These are phyloP conservation scores for Bimastos eiseni DNA, from an alignment of 2,888 invertebrate species.

Conservation along the genomic window DNA sequence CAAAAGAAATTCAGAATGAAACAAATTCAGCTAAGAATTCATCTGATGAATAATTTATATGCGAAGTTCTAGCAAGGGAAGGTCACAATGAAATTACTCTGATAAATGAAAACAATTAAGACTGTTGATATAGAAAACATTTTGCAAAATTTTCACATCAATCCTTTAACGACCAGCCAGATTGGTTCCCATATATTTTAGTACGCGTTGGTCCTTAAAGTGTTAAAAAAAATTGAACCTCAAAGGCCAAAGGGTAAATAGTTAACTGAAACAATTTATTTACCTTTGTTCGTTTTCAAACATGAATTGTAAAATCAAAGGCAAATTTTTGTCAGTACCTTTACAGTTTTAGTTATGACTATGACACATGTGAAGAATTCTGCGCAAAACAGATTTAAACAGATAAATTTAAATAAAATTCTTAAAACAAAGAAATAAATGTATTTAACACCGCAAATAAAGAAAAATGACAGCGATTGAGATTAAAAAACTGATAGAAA, in stretches of 20 bases:
- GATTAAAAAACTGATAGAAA: neutral
- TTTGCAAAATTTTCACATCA: neutral
- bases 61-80: neutral
- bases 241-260: neutral
- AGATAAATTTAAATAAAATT: neutral
- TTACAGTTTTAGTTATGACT: neutral
- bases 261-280: neutral
- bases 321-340: neutral
- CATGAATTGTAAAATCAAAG: neutral
- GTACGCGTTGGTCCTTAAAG: too few relatives aligned
- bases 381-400: neutral
- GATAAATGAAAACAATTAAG: neutral
- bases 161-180: too few relatives aligned
- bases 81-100: neutral
- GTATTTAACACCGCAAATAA: neutral
- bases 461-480: neutral
- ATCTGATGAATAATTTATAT: neutral
- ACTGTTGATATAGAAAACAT: neutral
- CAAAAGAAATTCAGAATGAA: neutral
- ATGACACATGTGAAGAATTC: neutral
- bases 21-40: neutral
- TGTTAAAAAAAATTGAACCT: neutral
- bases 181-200: too few relatives aligned
- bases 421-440: neutral
- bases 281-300: neutral